Percentiles rank a stretch among this genome's conserved stretches.
These are phyloP conservation scores for Drepana falcataria DNA, from an alignment of 2,888 invertebrate species.

Conservation along the genomic window DNA sequence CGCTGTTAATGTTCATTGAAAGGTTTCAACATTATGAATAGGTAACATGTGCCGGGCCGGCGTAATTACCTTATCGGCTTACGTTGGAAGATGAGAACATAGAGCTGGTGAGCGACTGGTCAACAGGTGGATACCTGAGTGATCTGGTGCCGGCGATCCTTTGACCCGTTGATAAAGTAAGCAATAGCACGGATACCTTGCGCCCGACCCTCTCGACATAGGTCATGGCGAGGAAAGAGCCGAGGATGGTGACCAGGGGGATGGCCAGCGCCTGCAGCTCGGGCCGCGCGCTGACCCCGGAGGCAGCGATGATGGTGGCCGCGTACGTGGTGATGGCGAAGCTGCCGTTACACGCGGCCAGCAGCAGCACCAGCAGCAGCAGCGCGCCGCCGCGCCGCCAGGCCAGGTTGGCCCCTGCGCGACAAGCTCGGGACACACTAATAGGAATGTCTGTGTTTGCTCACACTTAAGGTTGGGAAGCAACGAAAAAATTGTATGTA, in stretches of 20 bases:
- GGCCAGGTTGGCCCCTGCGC: conserved; percentile 41
- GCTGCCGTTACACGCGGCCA: conserved; percentile 44
- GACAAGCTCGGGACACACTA: not conserved
- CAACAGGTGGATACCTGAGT: no score
- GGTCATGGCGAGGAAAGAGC: conserved; percentile 43
- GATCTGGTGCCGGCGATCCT: no score
- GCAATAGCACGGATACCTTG: conserved; percentile 38
- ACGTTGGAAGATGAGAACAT: no score
- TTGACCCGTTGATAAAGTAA: no score
- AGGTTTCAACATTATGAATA: no score
- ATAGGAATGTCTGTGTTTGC: no score
- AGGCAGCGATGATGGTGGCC: conserved; percentile 39
- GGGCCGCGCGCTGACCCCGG: conserved; percentile 48
- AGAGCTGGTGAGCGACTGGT: no score
- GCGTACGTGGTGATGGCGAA: conserved; percentile 49
- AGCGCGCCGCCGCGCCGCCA: conserved; percentile 45
- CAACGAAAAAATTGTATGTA: no score
- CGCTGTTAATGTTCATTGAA: no score
- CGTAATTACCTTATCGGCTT: no score
- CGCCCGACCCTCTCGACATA: conserved; percentile 54
- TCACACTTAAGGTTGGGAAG: no score
- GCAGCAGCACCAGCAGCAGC: conserved; percentile 24
- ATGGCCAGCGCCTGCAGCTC: conserved; percentile 53
- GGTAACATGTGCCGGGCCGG: no score
- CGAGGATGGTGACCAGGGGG: conserved; percentile 51